Percentiles rank a stretch among this genome's conserved stretches.
phyloP scores from a whole-genome alignment of 2,797 vertebrate species.

The Megalops cyprinoides region DNA sequence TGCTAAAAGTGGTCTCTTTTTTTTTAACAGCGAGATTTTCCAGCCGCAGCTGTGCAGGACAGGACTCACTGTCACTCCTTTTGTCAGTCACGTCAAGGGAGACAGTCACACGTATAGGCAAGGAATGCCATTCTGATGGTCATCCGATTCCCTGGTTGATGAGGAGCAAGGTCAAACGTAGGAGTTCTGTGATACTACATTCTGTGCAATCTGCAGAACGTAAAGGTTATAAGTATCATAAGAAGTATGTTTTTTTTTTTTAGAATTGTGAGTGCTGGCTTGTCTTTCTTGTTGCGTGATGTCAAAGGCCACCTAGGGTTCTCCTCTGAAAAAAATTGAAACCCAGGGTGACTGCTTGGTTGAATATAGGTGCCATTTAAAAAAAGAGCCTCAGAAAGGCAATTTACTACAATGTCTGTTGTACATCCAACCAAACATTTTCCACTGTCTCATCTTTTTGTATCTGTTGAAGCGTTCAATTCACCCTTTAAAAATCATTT shows the following conservation, averaged over 20 bases:
- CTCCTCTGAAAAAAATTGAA: background rate
- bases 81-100: background rate
- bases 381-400: background rate
- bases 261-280: too few relatives aligned
- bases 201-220: too few relatives aligned
- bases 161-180: background rate
- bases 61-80: background rate
- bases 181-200: too few relatives aligned
- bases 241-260: too few relatives aligned
- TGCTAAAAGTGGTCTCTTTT: background rate
- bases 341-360: background rate
- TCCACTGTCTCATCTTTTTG: background rate
- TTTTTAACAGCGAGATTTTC: background rate
- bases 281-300: too few relatives aligned
- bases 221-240: too few relatives aligned
- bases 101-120: background rate
- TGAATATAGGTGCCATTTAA: background rate
- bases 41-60: conserved; percentile 10
- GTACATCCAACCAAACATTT: too few relatives aligned
- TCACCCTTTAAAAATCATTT: too few relatives aligned
- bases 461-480: too few relatives aligned
- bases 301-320: background rate
- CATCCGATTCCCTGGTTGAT: background rate
- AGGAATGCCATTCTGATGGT: background rate
- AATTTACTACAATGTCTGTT: background rate